These are phyloP conservation scores for Gambusia affinis DNA, from an alignment of 2,113 vertebrate species.

Conservation along the genomic window DNA sequence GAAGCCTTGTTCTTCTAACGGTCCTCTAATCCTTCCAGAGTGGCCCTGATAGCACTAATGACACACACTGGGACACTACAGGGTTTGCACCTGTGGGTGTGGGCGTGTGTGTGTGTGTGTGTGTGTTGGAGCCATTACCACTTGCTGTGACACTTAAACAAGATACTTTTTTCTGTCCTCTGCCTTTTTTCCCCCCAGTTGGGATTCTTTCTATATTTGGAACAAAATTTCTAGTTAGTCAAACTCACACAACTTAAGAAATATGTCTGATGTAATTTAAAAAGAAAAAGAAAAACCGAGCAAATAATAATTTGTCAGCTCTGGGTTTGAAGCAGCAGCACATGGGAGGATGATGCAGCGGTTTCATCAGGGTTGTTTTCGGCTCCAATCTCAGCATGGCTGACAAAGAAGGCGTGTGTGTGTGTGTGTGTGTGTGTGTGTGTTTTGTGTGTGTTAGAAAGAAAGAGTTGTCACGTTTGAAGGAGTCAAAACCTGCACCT, in stretches of 20 bases:
- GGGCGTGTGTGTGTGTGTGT: conserved; percentile 3
- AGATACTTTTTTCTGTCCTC: conserved; percentile 43
- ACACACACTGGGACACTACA: conserved; percentile 71
- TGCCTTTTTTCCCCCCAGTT: conserved; percentile 9
- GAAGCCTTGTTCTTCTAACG: conserved; percentile 68
- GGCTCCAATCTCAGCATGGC: background rate
- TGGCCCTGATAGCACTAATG: conserved; percentile 78
- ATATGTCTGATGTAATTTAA: background rate
- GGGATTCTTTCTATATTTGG: background rate
- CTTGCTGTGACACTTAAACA: conserved; percentile 60
- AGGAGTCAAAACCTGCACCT: conserved; percentile 9
- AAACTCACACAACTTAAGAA: background rate
- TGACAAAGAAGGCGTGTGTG: background rate
- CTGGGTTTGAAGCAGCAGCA: background rate
- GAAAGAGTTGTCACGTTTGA: conserved; percentile 18
- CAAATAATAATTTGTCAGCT: background rate
- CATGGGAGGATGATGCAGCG: background rate
- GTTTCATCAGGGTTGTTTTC: background rate
- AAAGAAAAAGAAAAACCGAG: background rate
- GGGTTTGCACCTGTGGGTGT: conserved; percentile 68
- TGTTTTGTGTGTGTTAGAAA: background rate
- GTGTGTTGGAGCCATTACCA: conserved; percentile 38
- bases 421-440: background rate
- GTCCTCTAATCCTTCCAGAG: conserved; percentile 78
- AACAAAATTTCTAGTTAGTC: background rate